phyloP scores from a whole-genome alignment of 2,113 vertebrate genomes.

The Aphelocoma coerulescens region DNA sequence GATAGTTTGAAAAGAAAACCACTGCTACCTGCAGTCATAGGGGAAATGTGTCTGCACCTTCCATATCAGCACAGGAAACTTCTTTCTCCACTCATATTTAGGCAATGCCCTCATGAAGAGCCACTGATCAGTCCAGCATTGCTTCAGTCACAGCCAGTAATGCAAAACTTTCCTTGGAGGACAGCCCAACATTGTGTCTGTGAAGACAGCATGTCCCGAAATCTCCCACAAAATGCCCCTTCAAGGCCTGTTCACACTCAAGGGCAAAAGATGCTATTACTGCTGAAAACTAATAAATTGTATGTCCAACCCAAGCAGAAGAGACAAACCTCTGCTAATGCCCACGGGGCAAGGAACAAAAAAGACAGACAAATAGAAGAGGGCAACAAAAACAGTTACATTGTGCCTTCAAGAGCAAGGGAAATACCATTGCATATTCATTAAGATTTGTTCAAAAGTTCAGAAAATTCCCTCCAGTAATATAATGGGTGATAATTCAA shows the following conservation, averaged over 20 bases:
- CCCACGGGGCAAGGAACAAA: background rate
- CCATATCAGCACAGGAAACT: background rate
- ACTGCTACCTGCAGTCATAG: background rate
- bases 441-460: slow-evolving; percentile 11
- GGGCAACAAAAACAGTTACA: background rate
- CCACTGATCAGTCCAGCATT: background rate
- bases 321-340: background rate
- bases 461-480: slow-evolving; percentile 24
- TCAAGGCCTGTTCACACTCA: background rate
- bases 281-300: background rate
- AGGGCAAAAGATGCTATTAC: background rate
- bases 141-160: background rate
- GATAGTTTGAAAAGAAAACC: background rate
- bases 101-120: background rate
- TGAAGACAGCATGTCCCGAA: background rate
- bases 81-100: background rate
- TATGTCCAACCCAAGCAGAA: background rate
- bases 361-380: background rate
- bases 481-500: slow-evolving; percentile 28
- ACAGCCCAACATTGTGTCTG: background rate
- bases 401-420: background rate
- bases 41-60: background rate
- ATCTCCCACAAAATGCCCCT: background rate
- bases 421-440: background rate
- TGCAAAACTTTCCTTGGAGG: background rate